Base-by-base conservation (phyloP, 2,797 vertebrate genomes). In the Myotis pilosus region DNA sequence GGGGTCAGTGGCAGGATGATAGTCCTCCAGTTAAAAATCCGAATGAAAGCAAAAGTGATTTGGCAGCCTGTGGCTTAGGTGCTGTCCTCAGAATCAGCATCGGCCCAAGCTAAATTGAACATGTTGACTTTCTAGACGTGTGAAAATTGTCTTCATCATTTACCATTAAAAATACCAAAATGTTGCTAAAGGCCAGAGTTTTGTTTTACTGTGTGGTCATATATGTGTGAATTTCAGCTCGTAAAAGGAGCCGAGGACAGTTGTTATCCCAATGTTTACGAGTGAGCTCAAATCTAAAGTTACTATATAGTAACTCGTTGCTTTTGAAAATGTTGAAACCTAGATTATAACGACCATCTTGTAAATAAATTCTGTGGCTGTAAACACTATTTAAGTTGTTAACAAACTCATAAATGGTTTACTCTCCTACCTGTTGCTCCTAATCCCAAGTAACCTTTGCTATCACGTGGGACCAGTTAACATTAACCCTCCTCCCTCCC, bases 1-100 rank as follows among this genome's bases (percentile, higher is more conserved):
- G 78, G 94, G 96, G 96, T 97, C 94, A 69, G 64, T 33, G 38
- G 49, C 81, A 28, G 91, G 80, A 38, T 83, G 92, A 86, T 41
- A 79, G 51, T 66, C 92, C 41, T 83, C 62, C 62, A 71, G 1
- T 62, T 55, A 87, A 83, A 96, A 96, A 81, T 51, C 25, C 75
- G 62, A 92, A 81, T 85, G 92, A 81, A 72, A 30, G 33, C 71
- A 88, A 66, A 95, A 95, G 30, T 93, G 38, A 23, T 91, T 83
- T 55, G 51, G 78, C 87, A 93, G 57, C 57, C 28, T 55, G 87
- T 81, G 82, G 55, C 36, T 94, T 68, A 71, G 87, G 51, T 57
- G 30, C 30, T 55, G 44, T 86, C 28, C 41, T 89, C 51, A 51
- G 38, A 87, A 51, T 88, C 51, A 41, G n/a, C 68, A 20, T 4